Evolutionary conservation across 2,113 vertebrate species (phyloP).

Genomic region (Benthochromis sp.): DNA sequence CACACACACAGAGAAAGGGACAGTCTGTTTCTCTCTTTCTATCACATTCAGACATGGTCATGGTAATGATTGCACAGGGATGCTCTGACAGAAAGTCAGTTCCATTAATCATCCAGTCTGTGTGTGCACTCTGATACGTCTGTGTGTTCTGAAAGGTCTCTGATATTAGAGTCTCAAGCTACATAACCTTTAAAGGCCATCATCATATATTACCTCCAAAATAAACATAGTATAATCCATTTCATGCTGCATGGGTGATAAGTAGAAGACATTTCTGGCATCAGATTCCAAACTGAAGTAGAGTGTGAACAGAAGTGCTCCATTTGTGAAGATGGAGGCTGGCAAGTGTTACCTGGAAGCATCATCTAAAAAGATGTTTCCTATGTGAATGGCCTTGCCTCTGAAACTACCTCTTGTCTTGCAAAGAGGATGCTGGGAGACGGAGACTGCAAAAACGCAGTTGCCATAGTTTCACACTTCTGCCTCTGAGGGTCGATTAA

Average conservation of each 20-base stretch:
- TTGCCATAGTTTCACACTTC: slow-evolving; percentile 65
- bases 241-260: background rate
- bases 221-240: background rate
- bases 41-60: background rate
- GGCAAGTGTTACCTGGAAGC: slow-evolving; percentile 22
- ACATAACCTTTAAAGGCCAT: slow-evolving; percentile 25
- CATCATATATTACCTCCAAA: background rate
- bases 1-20: background rate
- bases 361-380: background rate
- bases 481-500: slow-evolving; percentile 22
- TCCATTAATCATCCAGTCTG: slow-evolving; percentile 9
- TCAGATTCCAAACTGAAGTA: background rate
- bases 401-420: background rate
- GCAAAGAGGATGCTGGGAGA: slow-evolving; percentile 29
- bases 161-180: background rate
- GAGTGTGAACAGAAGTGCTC: background rate
- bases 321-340: background rate
- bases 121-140: background rate
- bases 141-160: background rate
- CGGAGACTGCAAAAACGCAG: slow-evolving; percentile 16
- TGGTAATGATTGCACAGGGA: background rate
- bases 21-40: background rate
- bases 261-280: background rate
- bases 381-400: slow-evolving; percentile 7
- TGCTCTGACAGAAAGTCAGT: background rate